These are phyloP conservation scores for Grallaria varia DNA, from an alignment of 2,113 vertebrate species.

Conservation along the genomic window DNA sequence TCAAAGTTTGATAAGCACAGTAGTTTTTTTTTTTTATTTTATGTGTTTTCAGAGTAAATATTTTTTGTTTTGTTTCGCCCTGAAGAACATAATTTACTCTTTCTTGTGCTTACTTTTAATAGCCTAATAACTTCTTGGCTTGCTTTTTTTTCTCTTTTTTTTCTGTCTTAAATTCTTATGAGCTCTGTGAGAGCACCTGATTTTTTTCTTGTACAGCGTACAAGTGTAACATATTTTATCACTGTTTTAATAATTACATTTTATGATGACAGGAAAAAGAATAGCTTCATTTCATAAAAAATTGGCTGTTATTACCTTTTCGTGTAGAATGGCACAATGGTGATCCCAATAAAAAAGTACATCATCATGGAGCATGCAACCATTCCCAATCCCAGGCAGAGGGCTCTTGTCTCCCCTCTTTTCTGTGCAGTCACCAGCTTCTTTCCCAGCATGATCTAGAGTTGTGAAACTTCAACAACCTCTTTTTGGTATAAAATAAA, in stretches of 20 bases:
- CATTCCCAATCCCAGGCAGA: slow-evolving; percentile 77
- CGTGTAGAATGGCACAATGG: slow-evolving; percentile 72
- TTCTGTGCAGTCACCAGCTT: slow-evolving; percentile 79
- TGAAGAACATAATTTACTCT: neutral
- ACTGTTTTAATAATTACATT: neutral
- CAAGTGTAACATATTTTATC: neutral
- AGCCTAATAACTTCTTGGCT: neutral
- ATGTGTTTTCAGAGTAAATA: neutral
- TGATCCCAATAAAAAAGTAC: slow-evolving; percentile 76
- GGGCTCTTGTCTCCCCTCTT: slow-evolving; percentile 76
- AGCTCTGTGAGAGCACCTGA: neutral
- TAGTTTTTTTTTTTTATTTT: neutral
- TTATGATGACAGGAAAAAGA: neutral
- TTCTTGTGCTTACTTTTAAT: neutral
- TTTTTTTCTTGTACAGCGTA: neutral
- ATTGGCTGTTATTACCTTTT: slow-evolving; percentile 65
- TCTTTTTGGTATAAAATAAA: slow-evolving; percentile 13
- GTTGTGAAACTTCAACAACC: neutral
- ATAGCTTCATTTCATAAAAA: neutral
- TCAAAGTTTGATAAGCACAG: neutral
- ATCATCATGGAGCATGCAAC: slow-evolving; percentile 73
- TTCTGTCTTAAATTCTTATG: neutral
- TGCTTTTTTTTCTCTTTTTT: neutral
- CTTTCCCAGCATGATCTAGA: slow-evolving; percentile 68
- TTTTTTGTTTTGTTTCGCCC: neutral